These are phyloP conservation scores for Ctenoplectra terminalis DNA, from an alignment of 1,140 invertebrate genomes.

Conservation along the genomic window DNA sequence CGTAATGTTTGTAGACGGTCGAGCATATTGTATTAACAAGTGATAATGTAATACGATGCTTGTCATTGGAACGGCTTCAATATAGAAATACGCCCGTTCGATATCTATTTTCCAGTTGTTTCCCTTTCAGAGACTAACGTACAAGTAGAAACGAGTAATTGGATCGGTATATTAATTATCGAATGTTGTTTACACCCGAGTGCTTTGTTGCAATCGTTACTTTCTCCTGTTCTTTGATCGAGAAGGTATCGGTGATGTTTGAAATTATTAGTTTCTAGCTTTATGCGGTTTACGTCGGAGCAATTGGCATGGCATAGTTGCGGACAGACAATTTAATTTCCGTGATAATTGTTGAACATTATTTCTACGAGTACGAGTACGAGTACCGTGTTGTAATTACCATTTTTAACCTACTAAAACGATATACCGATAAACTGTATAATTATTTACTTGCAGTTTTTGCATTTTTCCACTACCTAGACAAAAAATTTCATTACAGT, in stretches of 20 bases:
- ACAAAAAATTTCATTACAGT: no score
- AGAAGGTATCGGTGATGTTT: neutral
- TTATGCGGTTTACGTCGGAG: neutral
- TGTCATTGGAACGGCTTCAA: neutral
- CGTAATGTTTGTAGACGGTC: conserved; percentile 26
- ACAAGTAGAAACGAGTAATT: neutral
- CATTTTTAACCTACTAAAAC: neutral
- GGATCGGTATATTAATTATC: conserved; percentile 12
- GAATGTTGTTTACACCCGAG: neutral
- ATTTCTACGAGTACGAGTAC: neutral
- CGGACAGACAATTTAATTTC: conserved; percentile 3
- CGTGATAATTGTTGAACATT: neutral
- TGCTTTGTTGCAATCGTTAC: neutral
- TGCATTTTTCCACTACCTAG: no score
- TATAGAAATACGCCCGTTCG: neutral
- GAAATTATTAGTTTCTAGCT: neutral
- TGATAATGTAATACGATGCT: conserved; percentile 9
- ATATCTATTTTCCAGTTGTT: conserved; percentile 21
- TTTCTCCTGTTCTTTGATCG: neutral
- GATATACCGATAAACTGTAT: neutral
- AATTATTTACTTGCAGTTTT: neutral
- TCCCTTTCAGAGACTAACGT: neutral
- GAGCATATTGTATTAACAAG: conserved; percentile 5
- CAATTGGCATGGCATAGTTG: neutral
- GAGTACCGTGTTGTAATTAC: neutral